These are phyloP conservation scores for Drosophila percnosoma DNA, from an alignment of 2,888 invertebrate genomes.

Conservation along the genomic window DNA sequence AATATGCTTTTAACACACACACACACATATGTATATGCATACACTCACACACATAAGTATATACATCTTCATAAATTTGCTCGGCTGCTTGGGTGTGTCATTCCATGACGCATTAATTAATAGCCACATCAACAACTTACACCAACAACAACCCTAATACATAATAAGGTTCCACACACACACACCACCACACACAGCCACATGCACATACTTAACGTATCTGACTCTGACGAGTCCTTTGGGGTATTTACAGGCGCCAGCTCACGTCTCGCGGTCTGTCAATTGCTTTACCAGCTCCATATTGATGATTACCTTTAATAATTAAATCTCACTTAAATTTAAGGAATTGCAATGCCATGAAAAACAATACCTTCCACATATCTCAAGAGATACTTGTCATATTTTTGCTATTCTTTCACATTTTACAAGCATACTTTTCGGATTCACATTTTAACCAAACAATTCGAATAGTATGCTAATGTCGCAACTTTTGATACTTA, in stretches of 20 bases:
- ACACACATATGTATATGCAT: slow-evolving; percentile 22
- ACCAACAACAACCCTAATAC: slow-evolving; percentile 51
- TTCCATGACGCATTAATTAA: slow-evolving; percentile 82
- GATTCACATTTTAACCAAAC: neutral
- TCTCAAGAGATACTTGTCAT: neutral
- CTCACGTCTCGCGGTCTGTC: slow-evolving; percentile 73
- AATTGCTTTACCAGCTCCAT: slow-evolving; percentile 51
- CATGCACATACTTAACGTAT: slow-evolving; percentile 28
- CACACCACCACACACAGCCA: slow-evolving; percentile 1
- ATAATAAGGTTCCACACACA: slow-evolving; percentile 46
- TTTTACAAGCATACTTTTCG: slow-evolving; percentile 10
- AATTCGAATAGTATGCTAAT: neutral
- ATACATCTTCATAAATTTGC: slow-evolving; percentile 77
- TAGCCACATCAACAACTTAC: slow-evolving; percentile 79
- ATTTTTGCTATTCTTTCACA: neutral
- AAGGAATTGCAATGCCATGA: neutral
- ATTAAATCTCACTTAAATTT: neutral
- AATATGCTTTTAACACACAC: slow-evolving; percentile 72
- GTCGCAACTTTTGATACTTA: no score
- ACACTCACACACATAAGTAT: slow-evolving; percentile 17
- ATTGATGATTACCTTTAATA: slow-evolving; percentile 43
- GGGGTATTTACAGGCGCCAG: slow-evolving; percentile 43
- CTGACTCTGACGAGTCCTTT: slow-evolving; percentile 64
- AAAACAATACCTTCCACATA: neutral
- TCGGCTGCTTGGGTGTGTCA: slow-evolving; percentile 72